These are phyloP conservation scores for Anodontia alba DNA, from an alignment of 2,888 invertebrate species.

Conservation along the genomic window DNA sequence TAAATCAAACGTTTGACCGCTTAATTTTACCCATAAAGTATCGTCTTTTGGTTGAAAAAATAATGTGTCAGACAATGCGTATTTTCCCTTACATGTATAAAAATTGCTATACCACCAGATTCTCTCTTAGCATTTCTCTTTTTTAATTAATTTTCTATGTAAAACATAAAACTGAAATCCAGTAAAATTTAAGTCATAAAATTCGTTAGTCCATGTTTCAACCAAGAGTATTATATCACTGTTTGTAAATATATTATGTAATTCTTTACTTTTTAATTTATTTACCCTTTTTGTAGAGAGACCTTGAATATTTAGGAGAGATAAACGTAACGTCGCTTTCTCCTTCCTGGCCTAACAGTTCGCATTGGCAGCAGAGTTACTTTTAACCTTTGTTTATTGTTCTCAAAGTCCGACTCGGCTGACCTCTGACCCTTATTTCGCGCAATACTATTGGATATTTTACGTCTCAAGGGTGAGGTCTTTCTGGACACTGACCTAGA, in stretches of 20 bases:
- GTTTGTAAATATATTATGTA: no score
- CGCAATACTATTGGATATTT: not conserved
- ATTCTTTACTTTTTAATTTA: no score
- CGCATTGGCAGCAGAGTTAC: not conserved
- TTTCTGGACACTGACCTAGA: not conserved
- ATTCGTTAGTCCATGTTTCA: no score
- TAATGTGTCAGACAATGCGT: not conserved
- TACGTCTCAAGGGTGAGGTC: not conserved
- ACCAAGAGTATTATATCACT: not conserved
- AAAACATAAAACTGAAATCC: not conserved
- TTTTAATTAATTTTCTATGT: no score
- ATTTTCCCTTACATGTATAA: not conserved
- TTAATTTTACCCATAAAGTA: slow-evolving; percentile 2
- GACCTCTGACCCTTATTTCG: not conserved
- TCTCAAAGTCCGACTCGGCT: not conserved
- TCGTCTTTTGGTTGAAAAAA: not conserved
- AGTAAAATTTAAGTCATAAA: not conserved
- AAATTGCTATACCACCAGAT: no score
- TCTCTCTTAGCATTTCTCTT: no score
- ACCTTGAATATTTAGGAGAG: no score
- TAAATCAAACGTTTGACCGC: no score
- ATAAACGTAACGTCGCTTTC: slow-evolving; percentile 5
- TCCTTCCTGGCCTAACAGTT: not conserved
- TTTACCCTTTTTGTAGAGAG: no score
- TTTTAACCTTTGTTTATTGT: not conserved